These are phyloP conservation scores for Epistrophella euchroma DNA, from an alignment of 2,888 invertebrate genomes.

Conservation along the genomic window DNA sequence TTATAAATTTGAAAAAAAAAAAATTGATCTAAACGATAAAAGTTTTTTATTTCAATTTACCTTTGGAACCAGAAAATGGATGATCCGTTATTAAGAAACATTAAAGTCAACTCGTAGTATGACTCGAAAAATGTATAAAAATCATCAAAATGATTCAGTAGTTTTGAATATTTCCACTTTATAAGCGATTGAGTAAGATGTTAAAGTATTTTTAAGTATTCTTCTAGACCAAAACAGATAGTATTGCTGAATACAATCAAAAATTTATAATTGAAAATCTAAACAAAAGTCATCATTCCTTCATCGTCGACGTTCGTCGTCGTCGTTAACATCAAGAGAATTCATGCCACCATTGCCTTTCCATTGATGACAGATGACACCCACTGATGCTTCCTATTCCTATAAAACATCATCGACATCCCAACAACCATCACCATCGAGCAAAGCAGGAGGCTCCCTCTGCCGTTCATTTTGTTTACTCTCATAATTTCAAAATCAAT, in stretches of 20 bases:
- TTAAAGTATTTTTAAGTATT: too few relatives aligned
- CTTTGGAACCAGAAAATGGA: too few relatives aligned
- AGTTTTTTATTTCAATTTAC: too few relatives aligned
- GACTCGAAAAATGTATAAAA: too few relatives aligned
- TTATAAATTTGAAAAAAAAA: too few relatives aligned
- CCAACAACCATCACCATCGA: conserved; percentile 20
- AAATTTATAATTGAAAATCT: conserved; percentile 73
- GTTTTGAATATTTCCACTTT: too few relatives aligned
- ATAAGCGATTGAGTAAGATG: too few relatives aligned
- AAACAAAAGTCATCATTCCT: conserved; percentile 60
- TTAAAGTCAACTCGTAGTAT: too few relatives aligned
- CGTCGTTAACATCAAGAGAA: conserved; percentile 20
- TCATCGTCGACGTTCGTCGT: neutral
- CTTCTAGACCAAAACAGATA: neutral
- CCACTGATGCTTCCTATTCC: conserved; percentile 1
- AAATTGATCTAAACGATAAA: too few relatives aligned
- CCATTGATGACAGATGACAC: conserved; percentile 4
- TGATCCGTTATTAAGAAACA: too few relatives aligned
- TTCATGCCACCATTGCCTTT: neutral
- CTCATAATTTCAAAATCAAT: conserved; percentile 84
- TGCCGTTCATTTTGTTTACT: conserved; percentile 79
- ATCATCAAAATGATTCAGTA: too few relatives aligned
- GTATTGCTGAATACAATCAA: conserved; percentile 56
- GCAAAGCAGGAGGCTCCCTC: conserved; percentile 22
- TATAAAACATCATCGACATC: conserved; percentile 28